Base-by-base conservation (phyloP, 2,797 vertebrate genomes). In the Paramormyrops hopkinsi region DNA sequence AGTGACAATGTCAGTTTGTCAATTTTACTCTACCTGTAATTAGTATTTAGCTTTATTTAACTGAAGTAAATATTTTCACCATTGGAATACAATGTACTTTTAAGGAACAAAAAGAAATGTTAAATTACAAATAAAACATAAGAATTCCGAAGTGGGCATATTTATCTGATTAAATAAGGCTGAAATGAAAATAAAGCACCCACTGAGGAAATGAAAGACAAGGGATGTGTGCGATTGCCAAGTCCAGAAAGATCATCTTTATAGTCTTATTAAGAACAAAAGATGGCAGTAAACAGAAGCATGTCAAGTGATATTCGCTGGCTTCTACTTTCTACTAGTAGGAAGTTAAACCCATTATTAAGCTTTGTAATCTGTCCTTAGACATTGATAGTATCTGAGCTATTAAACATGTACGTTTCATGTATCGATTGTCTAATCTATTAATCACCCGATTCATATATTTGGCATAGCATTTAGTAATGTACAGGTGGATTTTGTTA, bases 401-500 rank as follows among this genome's bases (percentile, higher is more conserved):
- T 29, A 50, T 50, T 33, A 25, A 29, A 5, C 65, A 22, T 41
- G 5, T 44, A 69, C 8, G 17, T 25, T 86, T 22, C 17, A 62
- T 33, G 11, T 65, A 5, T 54, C 19, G 19, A 53, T 84, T 56
- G n/a, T 87, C 29, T 65, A 54, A 41, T 51, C 48, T 41, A 5
- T 51, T 50, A 86, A 22, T 59, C 37, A 53, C 11, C 83, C 1
- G 8, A n/a, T 84, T 86, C n/a, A 14, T 89, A 33, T 41, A 46
- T 46, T 87, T n/a, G 54, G 48, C 83, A 69, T 69, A 83, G 17
- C 54, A 22, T 86, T 37, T 65, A 14, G 41, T 86, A 25, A 85
- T 86, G 25, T 65, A 17, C 41, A 50, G 51, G 86, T 88, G 86
- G 44, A 83, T 4, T 92, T 51, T 88, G 87, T 86, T 33, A 48